phyloP scores from a whole-genome alignment of 2,797 vertebrate genomes.

The Selene dorsalis region DNA sequence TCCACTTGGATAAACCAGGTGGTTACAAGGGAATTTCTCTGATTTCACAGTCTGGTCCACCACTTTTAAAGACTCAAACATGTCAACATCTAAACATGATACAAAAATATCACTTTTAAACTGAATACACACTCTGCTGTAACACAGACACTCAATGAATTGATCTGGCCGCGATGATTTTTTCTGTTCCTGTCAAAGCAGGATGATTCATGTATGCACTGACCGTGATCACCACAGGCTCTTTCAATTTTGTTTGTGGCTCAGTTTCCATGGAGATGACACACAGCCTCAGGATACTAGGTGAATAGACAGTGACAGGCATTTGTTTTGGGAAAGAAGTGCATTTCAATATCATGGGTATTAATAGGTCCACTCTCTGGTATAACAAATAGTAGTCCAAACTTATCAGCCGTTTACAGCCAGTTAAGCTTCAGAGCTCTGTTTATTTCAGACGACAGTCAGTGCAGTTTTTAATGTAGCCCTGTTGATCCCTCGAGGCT shows the following conservation, averaged over 20 bases:
- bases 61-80: too few species aligned
- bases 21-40: too few species aligned
- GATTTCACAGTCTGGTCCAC: too few species aligned
- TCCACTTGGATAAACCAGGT: too few species aligned
- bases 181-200: slow-evolving; percentile 25
- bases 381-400: slow-evolving; percentile 6
- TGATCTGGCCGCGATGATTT: slow-evolving; percentile 3
- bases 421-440: not conserved
- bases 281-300: slow-evolving; percentile 27
- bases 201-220: slow-evolving; percentile 32
- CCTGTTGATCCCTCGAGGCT: not conserved
- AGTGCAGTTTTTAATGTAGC: not conserved
- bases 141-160: not conserved
- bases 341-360: not conserved
- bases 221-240: slow-evolving; percentile 39
- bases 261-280: slow-evolving; percentile 61
- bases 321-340: not conserved
- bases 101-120: too few species aligned
- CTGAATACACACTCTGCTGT: not conserved
- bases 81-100: too few species aligned
- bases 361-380: not conserved
- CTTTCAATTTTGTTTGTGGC: slow-evolving; percentile 48
- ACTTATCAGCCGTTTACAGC: not conserved
- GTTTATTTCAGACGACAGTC: not conserved
- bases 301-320: slow-evolving; percentile 37